Evolutionary conservation across 2,797 vertebrate genomes (phyloP).

Genomic region (Leptatherina wallacei): DNA sequence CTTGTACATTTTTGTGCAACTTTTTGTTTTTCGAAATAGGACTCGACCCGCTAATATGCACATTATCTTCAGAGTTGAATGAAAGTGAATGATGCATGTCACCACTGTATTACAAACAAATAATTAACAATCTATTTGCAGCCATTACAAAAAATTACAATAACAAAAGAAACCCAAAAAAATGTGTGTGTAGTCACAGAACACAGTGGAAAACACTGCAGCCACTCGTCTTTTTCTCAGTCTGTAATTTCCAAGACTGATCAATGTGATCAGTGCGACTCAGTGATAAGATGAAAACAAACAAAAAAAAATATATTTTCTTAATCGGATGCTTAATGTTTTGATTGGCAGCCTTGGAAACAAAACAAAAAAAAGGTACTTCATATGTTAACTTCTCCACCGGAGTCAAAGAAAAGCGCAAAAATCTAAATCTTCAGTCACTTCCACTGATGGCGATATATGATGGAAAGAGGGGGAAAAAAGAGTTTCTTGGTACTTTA

Average conservation of each 20-base stretch:
- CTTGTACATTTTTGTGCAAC: conserved; percentile 97
- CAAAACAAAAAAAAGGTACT: conserved; percentile 22
- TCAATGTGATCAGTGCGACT: conserved; percentile 99
- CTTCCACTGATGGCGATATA: conserved; percentile 80
- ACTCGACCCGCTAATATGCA: conserved; percentile 91
- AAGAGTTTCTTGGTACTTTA: conserved; percentile 22
- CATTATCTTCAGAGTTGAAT: conserved; percentile 91
- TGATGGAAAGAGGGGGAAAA: conserved; percentile 80
- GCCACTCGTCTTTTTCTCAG: conserved; percentile 81
- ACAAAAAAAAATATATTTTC: conserved; percentile 78
- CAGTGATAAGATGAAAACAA: conserved; percentile 82
- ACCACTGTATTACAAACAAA: conserved; percentile 95
- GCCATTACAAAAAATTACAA: conserved; percentile 76
- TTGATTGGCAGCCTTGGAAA: conserved; percentile 90
- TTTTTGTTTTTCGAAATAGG: conserved; percentile 86
- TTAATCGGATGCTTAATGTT: conserved; percentile 85
- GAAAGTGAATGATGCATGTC: conserved; percentile 93
- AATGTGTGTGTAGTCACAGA: conserved; percentile 84
- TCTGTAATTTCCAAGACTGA: conserved; percentile 91
- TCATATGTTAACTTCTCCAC: conserved; percentile 64
- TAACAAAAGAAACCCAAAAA: conserved; percentile 73
- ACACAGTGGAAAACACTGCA: conserved; percentile 97
- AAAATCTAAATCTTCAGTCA: conserved; percentile 81
- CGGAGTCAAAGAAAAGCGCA: conserved; percentile 68
- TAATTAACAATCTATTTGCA: conserved; percentile 92